Evolutionary conservation across 1,140 invertebrate genomes (phyloP).

Genomic region (Ectropis grisescens): DNA sequence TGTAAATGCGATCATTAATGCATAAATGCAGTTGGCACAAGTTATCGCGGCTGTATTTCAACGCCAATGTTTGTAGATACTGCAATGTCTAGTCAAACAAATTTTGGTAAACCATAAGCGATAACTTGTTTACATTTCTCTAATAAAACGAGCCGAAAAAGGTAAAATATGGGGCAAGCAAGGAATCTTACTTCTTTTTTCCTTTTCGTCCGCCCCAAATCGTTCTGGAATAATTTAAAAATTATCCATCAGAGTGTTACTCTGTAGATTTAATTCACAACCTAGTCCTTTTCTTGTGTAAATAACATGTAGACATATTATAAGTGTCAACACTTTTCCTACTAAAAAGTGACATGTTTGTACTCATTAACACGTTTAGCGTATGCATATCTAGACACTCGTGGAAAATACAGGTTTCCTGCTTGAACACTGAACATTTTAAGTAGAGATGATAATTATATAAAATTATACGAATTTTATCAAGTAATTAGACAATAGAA

Average conservation of each 20-base stretch:
- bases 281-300: too few relatives aligned
- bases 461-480: too few relatives aligned
- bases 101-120: slow-evolving; percentile 43
- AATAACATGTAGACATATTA: too few relatives aligned
- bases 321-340: too few relatives aligned
- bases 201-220: slow-evolving; percentile 95
- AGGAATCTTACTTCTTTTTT: slow-evolving; percentile 94
- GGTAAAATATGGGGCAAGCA: slow-evolving; percentile 66
- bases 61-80: slow-evolving; percentile 35
- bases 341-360: too few relatives aligned
- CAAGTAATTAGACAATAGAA: too few relatives aligned
- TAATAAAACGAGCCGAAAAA: slow-evolving; percentile 63
- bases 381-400: too few relatives aligned
- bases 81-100: slow-evolving; percentile 23
- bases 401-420: too few relatives aligned
- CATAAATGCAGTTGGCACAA: slow-evolving; percentile 56
- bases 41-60: slow-evolving; percentile 49
- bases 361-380: too few relatives aligned
- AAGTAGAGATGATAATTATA: too few relatives aligned
- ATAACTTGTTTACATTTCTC: slow-evolving; percentile 57
- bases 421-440: too few relatives aligned
- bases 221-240: slow-evolving; percentile 80
- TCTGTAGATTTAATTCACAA: too few relatives aligned
- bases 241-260: slow-evolving; percentile 49
- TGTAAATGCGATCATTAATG: slow-evolving; percentile 53